Base-by-base conservation (phyloP, 2,797 vertebrate species). In the Chromobotia macracanthus region DNA sequence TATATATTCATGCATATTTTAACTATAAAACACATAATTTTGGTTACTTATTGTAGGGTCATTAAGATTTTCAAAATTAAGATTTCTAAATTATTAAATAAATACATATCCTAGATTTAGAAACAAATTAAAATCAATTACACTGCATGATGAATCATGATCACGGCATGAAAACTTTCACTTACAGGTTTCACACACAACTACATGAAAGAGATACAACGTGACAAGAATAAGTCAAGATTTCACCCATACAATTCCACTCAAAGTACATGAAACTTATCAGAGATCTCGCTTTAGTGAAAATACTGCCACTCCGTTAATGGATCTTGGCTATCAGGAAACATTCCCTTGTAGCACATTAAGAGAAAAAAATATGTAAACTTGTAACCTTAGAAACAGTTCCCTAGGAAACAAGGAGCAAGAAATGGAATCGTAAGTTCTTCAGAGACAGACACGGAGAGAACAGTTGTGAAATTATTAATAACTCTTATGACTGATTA, bases 331-430 rank as follows among this genome's bases (percentile, higher is more conserved):
- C 75, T 82, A 66, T 63, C 50, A 63, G 65, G 63, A 67, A 65
- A 82, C 73, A 65, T 80, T 70, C 25, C 58, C 83, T 82, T 25
- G 69, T 68, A 75, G 64, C 19, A 64, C 56, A 69, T 63, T 48
- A 61, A 76, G 76, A 35, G 23, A 75, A 68, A 44, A 82, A 82
- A 82, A 86, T 9, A 72, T 80, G 71, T 86, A 83, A 88, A 88
- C 79, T 77, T 83, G 84, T 88, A 87, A 88, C 85, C 82, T 82
- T 86, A 88, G 87, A 87, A 87, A 88, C 86, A 68, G 87, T 89
- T 87, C 86, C 87, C 87, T 76, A 88, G 87, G 88, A 85, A 89
- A 89, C 87, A 84, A 84, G 79, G 80, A 84, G 72, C 50, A 55
- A 41, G 50, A 72, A 65, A 66, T 58, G 0, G 38, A 77, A 79